phyloP scores from a whole-genome alignment of 2,888 invertebrate species.

The Agriopis leucophaearia region DNA sequence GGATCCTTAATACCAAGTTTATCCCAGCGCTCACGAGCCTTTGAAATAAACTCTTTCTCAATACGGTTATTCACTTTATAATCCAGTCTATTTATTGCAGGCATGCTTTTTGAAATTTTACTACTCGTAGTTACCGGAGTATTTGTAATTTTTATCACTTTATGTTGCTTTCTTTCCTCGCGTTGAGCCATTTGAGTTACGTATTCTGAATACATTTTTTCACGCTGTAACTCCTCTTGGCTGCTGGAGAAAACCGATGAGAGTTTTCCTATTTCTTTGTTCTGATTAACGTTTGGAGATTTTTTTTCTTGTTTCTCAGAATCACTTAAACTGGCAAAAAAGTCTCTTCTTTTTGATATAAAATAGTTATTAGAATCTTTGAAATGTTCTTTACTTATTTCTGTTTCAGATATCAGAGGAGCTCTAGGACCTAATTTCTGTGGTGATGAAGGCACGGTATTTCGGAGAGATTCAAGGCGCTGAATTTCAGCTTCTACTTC shows the following conservation, averaged over 20 bases:
- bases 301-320: constrained; percentile 20
- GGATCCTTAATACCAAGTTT: constrained; percentile 90
- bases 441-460: constrained; percentile 39
- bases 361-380: constrained; percentile 69
- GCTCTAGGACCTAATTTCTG: constrained; percentile 69
- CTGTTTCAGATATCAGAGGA: constrained; percentile 74
- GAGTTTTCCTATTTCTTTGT: constrained; percentile 59
- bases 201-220: constrained; percentile 95
- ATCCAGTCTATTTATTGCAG: constrained; percentile 68
- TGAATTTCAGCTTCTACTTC: constrained; percentile 89
- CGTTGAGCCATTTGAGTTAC: constrained; percentile 92
- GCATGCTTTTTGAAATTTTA: constrained; percentile 74
- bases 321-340: constrained; percentile 54
- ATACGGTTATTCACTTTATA: constrained; percentile 84
- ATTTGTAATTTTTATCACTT: constrained; percentile 92
- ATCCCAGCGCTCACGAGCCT: constrained; percentile 90
- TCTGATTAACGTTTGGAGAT: constrained; percentile 1
- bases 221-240: constrained; percentile 91
- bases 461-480: constrained; percentile 87
- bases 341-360: constrained; percentile 79
- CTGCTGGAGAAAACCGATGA: constrained; percentile 84
- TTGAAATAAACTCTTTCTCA: constrained; percentile 92
- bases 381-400: constrained; percentile 54
- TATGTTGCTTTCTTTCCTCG: constrained; percentile 91
- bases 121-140: constrained; percentile 60